These are phyloP conservation scores for Trissolcus japonicus DNA, from an alignment of 2,888 invertebrate species.

Conservation along the genomic window DNA sequence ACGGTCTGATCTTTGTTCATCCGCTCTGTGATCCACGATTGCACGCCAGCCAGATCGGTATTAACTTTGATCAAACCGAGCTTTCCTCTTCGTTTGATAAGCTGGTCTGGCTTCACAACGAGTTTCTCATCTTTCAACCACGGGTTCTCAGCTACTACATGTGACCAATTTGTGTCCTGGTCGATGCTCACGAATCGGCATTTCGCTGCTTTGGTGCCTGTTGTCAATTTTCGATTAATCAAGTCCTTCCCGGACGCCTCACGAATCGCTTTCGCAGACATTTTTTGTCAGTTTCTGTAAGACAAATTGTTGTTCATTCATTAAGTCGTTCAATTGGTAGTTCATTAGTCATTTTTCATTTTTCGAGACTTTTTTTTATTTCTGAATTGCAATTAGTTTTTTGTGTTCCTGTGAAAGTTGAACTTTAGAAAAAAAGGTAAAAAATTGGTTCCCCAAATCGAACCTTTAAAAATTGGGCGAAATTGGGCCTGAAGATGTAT, in stretches of 20 bases:
- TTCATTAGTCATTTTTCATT: neutral
- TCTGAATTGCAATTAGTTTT: neutral
- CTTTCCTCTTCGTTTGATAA: slow-evolving; percentile 98
- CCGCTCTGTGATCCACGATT: slow-evolving; percentile 91
- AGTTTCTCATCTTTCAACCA: slow-evolving; percentile 92
- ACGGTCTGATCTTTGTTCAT: slow-evolving; percentile 91
- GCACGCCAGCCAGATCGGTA: slow-evolving; percentile 85
- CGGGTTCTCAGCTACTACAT: slow-evolving; percentile 85
- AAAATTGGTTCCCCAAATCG: too few relatives aligned
- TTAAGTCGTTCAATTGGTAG: too few relatives aligned
- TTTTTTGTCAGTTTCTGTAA: slow-evolving; percentile 74
- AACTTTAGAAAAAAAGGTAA: too few relatives aligned
- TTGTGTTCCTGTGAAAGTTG: too few relatives aligned
- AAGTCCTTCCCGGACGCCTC: slow-evolving; percentile 96
- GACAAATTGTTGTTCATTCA: too few relatives aligned
- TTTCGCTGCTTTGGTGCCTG: slow-evolving; percentile 82
- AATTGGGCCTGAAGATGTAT: too few relatives aligned
- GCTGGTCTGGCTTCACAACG: slow-evolving; percentile 99
- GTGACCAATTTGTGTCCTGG: slow-evolving; percentile 86
- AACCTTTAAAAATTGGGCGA: too few relatives aligned
- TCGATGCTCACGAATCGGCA: slow-evolving; percentile 90
- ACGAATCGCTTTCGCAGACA: slow-evolving; percentile 98
- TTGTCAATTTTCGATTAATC: slow-evolving; percentile 87
- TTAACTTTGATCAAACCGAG: slow-evolving; percentile 97
- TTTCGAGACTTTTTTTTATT: neutral